These are phyloP conservation scores for Otolemur crassicaudatus DNA, from an alignment of 2,797 vertebrate species.

Conservation along the genomic window DNA sequence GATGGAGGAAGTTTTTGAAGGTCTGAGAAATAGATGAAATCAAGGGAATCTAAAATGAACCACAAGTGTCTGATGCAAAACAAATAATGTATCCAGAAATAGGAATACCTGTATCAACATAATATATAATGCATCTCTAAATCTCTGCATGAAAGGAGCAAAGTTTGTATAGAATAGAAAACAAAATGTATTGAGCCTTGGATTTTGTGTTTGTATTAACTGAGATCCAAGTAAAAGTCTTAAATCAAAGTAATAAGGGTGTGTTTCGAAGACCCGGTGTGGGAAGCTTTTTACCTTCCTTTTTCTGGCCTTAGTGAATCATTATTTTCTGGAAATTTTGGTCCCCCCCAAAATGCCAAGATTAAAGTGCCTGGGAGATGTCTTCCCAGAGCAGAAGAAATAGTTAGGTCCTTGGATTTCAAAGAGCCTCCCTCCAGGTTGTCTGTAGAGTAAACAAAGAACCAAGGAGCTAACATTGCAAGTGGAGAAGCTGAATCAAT, in stretches of 20 bases:
- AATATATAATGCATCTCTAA: neutral
- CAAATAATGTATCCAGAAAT: neutral
- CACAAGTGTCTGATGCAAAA: neutral
- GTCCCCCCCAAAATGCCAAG: neutral
- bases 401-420: conserved; percentile 22
- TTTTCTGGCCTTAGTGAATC: neutral
- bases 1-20: neutral
- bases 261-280: neutral
- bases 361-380: neutral
- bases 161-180: neutral
- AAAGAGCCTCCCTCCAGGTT: conserved; percentile 24
- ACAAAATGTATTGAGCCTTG: neutral
- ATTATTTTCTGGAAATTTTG: neutral
- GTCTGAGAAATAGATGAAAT: neutral
- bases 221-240: neutral
- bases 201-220: neutral
- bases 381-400: conserved; percentile 35
- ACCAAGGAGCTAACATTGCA: neutral
- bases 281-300: neutral
- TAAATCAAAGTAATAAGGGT: conserved; percentile 14
- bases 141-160: neutral
- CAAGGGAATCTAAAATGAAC: neutral
- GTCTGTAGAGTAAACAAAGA: neutral
- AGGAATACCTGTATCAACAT: neutral
- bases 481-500: conserved; percentile 28